phyloP scores from a whole-genome alignment of 2,888 invertebrate genomes.

The Miltochrista miniata region DNA sequence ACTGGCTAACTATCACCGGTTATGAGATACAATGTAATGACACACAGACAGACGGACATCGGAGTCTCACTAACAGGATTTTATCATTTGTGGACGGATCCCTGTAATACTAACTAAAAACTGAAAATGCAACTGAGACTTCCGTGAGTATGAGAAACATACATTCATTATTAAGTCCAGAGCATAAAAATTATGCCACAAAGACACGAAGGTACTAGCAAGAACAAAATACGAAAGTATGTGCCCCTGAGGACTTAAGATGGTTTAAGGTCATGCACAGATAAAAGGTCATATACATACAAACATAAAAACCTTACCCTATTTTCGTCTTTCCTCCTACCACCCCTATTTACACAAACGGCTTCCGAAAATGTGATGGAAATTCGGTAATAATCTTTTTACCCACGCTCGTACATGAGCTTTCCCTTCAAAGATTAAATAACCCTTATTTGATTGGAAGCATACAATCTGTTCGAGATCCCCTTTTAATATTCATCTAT shows the following conservation, averaged over 20 bases:
- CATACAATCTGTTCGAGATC: slow-evolving; percentile 7
- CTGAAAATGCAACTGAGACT: too few relatives aligned
- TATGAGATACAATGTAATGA: too few relatives aligned
- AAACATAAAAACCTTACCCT: neutral
- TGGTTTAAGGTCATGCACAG: neutral
- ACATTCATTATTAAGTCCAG: too few relatives aligned
- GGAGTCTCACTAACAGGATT: too few relatives aligned
- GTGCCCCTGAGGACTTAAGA: neutral
- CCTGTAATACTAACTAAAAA: too few relatives aligned
- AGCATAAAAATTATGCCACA: too few relatives aligned
- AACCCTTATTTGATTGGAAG: slow-evolving; percentile 31
- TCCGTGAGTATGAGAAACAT: too few relatives aligned
- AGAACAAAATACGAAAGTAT: too few relatives aligned
- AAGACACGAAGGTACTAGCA: too few relatives aligned
- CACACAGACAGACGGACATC: too few relatives aligned
- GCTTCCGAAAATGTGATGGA: neutral
- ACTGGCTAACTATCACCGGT: too few relatives aligned
- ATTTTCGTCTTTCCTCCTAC: neutral
- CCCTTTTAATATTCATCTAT: slow-evolving; percentile 4
- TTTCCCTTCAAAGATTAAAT: slow-evolving; percentile 26
- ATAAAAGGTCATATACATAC: neutral
- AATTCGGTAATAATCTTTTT: slow-evolving; percentile 2
- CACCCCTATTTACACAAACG: slow-evolving; percentile 1
- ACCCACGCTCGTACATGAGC: neutral
- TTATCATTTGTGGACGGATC: too few relatives aligned